Percentiles rank a stretch among this genome's conserved stretches.
Conservation (phyloP, 2,797 vertebrate genomes). For the Chaetodon trifasciatus region DNA sequence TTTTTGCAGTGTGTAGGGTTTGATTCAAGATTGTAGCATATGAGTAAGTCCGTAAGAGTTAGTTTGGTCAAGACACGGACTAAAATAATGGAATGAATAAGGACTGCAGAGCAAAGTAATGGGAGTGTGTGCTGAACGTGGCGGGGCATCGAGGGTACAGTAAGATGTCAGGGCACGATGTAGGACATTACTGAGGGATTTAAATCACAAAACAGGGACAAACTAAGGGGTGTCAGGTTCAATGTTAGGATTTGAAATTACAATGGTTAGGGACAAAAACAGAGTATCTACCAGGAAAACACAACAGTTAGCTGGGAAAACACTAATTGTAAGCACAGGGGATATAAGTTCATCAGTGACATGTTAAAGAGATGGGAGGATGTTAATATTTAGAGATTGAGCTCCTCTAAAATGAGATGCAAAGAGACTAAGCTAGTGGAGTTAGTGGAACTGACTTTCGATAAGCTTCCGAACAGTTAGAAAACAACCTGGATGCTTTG, state of each 20-base stretch:
- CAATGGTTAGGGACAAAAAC: slow-evolving; percentile 59
- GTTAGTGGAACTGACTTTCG: slow-evolving; percentile 64
- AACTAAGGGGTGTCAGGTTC: slow-evolving; percentile 53
- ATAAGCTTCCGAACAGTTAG: slow-evolving; percentile 31
- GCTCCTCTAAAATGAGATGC: slow-evolving; percentile 24
- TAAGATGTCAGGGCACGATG: slow-evolving; percentile 58
- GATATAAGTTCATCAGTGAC: slow-evolving; percentile 42
- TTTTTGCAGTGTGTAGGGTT: slow-evolving; percentile 74
- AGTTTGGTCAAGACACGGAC: slow-evolving; percentile 59
- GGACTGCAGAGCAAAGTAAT: slow-evolving; percentile 59
- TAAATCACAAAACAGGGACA: slow-evolving; percentile 65
- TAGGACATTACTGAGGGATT: slow-evolving; percentile 50
- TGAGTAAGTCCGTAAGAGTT: slow-evolving; percentile 55
- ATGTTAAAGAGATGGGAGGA: slow-evolving; percentile 47
- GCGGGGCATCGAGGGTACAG: slow-evolving; percentile 43
- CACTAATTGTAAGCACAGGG: slow-evolving; percentile 43
- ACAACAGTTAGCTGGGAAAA: slow-evolving; percentile 59
- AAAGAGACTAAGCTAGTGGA: slow-evolving; percentile 35
- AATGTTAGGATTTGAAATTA: slow-evolving; percentile 57
- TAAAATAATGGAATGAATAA: slow-evolving; percentile 60
- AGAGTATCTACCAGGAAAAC: slow-evolving; percentile 58
- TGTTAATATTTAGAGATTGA: slow-evolving; percentile 51
- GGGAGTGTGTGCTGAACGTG: slow-evolving; percentile 48
- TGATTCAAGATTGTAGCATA: slow-evolving; percentile 43
- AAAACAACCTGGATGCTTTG: slow-evolving; percentile 40